A percentile compares a stretch with the other conserved stretches of the same genome.
Conservation (phyloP, 2,797 vertebrate species). For the Peromyscus nudipes region DNA sequence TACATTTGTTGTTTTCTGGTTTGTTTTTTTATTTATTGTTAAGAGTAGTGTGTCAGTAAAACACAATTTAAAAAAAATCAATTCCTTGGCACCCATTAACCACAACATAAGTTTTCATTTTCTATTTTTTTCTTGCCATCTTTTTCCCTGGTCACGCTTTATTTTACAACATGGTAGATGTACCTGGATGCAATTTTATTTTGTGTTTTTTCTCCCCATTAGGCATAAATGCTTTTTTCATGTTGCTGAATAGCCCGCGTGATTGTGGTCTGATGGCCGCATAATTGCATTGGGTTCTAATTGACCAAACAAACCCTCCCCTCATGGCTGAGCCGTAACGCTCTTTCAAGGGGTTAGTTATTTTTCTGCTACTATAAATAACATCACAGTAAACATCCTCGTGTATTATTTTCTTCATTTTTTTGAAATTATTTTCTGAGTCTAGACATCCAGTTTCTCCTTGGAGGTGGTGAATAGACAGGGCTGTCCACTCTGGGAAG, state of each 20-base stretch:
- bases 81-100: slow-evolving; percentile 33
- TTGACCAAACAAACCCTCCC: slow-evolving; percentile 61
- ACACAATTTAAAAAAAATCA: slow-evolving; percentile 10
- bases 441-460: slow-evolving; percentile 65
- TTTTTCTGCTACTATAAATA: slow-evolving; percentile 78
- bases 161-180: slow-evolving; percentile 62
- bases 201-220: slow-evolving; percentile 45
- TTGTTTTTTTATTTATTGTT: slow-evolving; percentile 61
- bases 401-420: slow-evolving; percentile 67
- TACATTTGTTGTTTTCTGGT: not conserved
- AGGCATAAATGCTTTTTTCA: slow-evolving; percentile 61
- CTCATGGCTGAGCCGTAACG: slow-evolving; percentile 48
- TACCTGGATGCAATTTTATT: slow-evolving; percentile 58
- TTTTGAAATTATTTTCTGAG: slow-evolving; percentile 44
- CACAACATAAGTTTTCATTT: slow-evolving; percentile 44
- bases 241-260: slow-evolving; percentile 51
- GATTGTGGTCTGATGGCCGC: slow-evolving; percentile 71
- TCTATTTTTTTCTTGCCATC: slow-evolving; percentile 46
- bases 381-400: slow-evolving; percentile 59
- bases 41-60: slow-evolving; percentile 34
- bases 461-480: slow-evolving; percentile 24
- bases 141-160: not conserved
- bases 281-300: slow-evolving; percentile 78
- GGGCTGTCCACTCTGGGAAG: not conserved
- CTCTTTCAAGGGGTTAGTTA: slow-evolving; percentile 64